phyloP scores from a whole-genome alignment of 2,797 vertebrate genomes.

The Enteromius fasciolatus region DNA sequence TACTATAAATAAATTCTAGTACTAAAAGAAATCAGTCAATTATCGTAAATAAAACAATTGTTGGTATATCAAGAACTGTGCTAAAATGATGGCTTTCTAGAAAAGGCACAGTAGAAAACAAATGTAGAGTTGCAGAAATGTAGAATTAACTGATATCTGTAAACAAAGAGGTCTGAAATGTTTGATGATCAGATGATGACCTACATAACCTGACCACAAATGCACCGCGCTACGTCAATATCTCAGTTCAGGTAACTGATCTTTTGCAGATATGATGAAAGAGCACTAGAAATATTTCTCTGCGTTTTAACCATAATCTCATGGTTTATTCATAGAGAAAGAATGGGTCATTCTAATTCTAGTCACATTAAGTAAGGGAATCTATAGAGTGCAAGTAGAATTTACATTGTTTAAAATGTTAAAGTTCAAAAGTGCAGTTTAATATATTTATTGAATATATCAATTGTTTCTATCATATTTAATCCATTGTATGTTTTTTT shows the following conservation, averaged over 20 bases:
- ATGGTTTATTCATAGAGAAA: background rate
- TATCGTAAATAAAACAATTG: background rate
- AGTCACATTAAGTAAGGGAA: no score
- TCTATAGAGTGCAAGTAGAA: background rate
- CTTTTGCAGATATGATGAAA: background rate
- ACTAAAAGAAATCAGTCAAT: background rate
- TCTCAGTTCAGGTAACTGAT: background rate
- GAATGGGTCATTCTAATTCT: background rate
- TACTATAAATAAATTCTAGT: background rate
- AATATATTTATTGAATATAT: background rate
- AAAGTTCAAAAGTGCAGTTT: background rate
- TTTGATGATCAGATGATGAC: background rate
- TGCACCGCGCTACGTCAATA: background rate
- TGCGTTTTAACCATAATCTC: background rate
- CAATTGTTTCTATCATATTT: background rate
- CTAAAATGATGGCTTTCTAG: background rate
- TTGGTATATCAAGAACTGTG: background rate
- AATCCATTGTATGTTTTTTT: background rate
- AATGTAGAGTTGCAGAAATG: background rate
- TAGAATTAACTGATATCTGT: background rate
- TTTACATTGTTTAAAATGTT: background rate
- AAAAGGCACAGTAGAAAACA: background rate
- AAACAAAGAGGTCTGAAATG: background rate
- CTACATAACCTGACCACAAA: slow-evolving; percentile 11
- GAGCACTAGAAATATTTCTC: background rate